Percentiles rank a stretch among this genome's conserved stretches.
These are phyloP conservation scores for Oncopodura yosiiana DNA, from an alignment of 1,140 invertebrate genomes.

Conservation along the genomic window DNA sequence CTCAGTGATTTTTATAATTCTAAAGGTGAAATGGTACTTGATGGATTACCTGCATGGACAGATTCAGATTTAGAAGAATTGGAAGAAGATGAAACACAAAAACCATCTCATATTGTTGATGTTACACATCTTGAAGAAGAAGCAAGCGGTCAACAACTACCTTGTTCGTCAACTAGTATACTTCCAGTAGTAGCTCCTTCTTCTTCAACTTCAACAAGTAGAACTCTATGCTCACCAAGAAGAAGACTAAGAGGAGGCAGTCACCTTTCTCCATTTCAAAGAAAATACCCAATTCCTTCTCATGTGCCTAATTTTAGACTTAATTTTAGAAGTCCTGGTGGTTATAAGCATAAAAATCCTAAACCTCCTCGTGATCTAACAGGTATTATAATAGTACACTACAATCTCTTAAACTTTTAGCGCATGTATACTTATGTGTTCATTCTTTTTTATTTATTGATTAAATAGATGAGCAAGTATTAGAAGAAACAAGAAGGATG, in stretches of 20 bases:
- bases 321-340: conserved; percentile 26
- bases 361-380: conserved; percentile 19
- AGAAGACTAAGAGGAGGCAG: background rate
- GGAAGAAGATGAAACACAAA: background rate
- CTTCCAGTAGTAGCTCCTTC: conserved; percentile 2
- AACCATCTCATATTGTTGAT: no score
- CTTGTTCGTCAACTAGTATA: conserved; percentile 18
- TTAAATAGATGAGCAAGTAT: conserved; percentile 21
- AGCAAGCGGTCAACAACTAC: conserved; percentile 5
- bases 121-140: conserved; percentile 1
- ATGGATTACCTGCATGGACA: conserved; percentile 13
- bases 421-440: no score
- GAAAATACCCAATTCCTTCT: no score
- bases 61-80: conserved; percentile 5
- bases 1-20: conserved; percentile 17
- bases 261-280: conserved; percentile 6
- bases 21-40: conserved; percentile 14
- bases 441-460: no score
- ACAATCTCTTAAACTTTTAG: no score
- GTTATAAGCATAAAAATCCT: conserved; percentile 21
- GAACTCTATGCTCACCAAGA: background rate
- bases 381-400: no score
- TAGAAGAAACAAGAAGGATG: conserved; percentile 26
- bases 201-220: background rate
- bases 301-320: no score